Evolutionary conservation across 2,888 invertebrate genomes (phyloP).

Genomic region (Meta bourneti): DNA sequence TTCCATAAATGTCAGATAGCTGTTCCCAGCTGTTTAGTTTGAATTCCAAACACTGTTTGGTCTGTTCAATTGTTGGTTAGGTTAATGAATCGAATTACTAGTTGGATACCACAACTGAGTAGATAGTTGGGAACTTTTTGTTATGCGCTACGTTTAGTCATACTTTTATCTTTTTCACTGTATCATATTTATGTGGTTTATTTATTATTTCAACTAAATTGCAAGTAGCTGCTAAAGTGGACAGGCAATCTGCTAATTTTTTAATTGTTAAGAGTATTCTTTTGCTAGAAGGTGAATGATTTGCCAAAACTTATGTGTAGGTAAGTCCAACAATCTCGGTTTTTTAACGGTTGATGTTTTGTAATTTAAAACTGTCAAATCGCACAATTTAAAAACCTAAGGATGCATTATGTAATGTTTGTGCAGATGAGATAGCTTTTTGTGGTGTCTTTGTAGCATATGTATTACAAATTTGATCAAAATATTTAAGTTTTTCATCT

Average conservation of each 20-base stretch:
- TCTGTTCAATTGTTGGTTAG: too few species aligned
- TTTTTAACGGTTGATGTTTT: slow-evolving; percentile 59
- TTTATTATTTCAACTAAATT: slow-evolving; percentile 74
- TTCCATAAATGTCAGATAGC: slow-evolving; percentile 23
- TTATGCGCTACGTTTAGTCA: slow-evolving; percentile 73
- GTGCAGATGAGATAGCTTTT: slow-evolving; percentile 23
- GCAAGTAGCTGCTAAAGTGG: slow-evolving; percentile 69
- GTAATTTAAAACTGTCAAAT: slow-evolving; percentile 74
- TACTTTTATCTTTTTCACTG: slow-evolving; percentile 59
- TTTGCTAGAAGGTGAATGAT: slow-evolving; percentile 36
- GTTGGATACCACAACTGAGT: background rate
- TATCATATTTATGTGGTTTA: slow-evolving; percentile 74
- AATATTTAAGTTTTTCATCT: slow-evolving; percentile 15
- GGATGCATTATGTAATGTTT: slow-evolving; percentile 35
- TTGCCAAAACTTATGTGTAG: slow-evolving; percentile 58
- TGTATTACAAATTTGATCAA: slow-evolving; percentile 31
- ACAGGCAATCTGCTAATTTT: slow-evolving; percentile 70
- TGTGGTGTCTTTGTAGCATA: slow-evolving; percentile 43
- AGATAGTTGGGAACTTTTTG: slow-evolving; percentile 42
- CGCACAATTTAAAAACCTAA: slow-evolving; percentile 71
- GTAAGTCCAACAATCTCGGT: slow-evolving; percentile 23
- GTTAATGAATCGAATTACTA: background rate
- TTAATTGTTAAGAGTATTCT: slow-evolving; percentile 35
- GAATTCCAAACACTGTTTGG: background rate
- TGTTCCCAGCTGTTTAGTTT: slow-evolving; percentile 41